Base-by-base conservation (phyloP, 2,888 invertebrate species). In the Standfussiana lucernea region DNA sequence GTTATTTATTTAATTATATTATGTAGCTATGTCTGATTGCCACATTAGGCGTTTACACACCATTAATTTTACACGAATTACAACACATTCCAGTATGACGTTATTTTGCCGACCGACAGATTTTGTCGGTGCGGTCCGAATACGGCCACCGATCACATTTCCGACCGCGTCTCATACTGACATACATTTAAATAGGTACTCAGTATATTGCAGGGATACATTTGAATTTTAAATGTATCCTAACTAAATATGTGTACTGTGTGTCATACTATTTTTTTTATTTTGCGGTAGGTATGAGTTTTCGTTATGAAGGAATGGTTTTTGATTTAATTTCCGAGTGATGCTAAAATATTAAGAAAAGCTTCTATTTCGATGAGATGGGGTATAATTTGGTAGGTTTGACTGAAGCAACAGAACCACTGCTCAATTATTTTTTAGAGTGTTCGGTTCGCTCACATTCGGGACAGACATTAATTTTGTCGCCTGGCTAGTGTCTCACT, bases 181-280 rank as follows among this genome's bases (percentile, higher is more conserved):
- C 74, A 80, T 61, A 66, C 67, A 71, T 77, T 83, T 77, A 85
- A 85, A 81, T 84, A 82, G 68, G 65, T 65, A 73, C 67, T 53
- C 65, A 62, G 65, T 64, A 40, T 79, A 68, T 77, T 75, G 66
- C 56, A 32, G 35, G 35, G 53, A 59, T 37, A 35, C 32, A 87
- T 86, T 86, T 83, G 78, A 87, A 87, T 84, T 87, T 86, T 40
- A 82, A 85, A 84, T 78, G 32, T 45, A 67, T 71, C n/a, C n/a
- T 66, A 65, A 59, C 45, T 71, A 53, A 42, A 82, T n/a, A n/a
- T n/a, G n/a, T 56, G 67, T 40, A 15, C 1, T 5, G 47, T 10
- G 56, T 76, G 37, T 74, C 59, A 5, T 45, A 56, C 3, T 11
- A 18, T 69, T 68, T 77, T 77, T 77, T 67, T 64, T 53, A 66